Percentiles rank a stretch among this genome's conserved stretches.
Conservation (phyloP, 1,140 invertebrate species). For the Drosophila tsacasi region DNA sequence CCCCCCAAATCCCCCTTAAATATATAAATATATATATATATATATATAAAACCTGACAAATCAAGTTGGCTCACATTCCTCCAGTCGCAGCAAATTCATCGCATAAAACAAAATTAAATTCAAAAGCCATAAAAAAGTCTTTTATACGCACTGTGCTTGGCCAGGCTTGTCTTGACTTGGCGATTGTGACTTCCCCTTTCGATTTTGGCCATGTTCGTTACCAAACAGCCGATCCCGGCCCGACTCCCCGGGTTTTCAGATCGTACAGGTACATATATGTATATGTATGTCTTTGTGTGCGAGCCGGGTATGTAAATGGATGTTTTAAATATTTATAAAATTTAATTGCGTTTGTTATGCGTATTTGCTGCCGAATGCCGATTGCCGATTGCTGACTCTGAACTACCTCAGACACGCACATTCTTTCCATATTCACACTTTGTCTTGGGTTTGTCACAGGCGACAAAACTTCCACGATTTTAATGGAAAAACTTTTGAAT, state of each 20-base stretch:
- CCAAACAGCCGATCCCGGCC: slow-evolving; percentile 17
- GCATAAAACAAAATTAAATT: slow-evolving; percentile 74
- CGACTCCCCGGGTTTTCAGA: slow-evolving; percentile 10
- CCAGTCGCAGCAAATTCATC: slow-evolving; percentile 32
- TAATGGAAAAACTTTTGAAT: background rate
- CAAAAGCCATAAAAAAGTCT: slow-evolving; percentile 75
- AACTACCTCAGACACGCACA: slow-evolving; percentile 70
- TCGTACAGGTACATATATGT: background rate
- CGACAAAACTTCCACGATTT: slow-evolving; percentile 20
- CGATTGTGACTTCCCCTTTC: slow-evolving; percentile 76
- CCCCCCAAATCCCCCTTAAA: background rate
- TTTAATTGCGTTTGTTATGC: slow-evolving; percentile 79
- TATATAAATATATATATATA: background rate
- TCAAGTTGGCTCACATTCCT: slow-evolving; percentile 68
- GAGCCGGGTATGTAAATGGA: slow-evolving; percentile 68
- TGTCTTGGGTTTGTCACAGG: slow-evolving; percentile 25
- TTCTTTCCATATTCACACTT: slow-evolving; percentile 74
- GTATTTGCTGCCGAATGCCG: slow-evolving; percentile 57
- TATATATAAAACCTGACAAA: slow-evolving; percentile 52
- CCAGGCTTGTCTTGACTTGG: background rate
- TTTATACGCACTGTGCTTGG: slow-evolving; percentile 58
- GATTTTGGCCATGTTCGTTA: slow-evolving; percentile 55
- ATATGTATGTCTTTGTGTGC: slow-evolving; percentile 40
- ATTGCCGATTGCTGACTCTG: slow-evolving; percentile 9
- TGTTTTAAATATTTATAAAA: slow-evolving; percentile 80